phyloP scores from a whole-genome alignment of 2,797 vertebrate species.

The Tarsius wallacei region DNA sequence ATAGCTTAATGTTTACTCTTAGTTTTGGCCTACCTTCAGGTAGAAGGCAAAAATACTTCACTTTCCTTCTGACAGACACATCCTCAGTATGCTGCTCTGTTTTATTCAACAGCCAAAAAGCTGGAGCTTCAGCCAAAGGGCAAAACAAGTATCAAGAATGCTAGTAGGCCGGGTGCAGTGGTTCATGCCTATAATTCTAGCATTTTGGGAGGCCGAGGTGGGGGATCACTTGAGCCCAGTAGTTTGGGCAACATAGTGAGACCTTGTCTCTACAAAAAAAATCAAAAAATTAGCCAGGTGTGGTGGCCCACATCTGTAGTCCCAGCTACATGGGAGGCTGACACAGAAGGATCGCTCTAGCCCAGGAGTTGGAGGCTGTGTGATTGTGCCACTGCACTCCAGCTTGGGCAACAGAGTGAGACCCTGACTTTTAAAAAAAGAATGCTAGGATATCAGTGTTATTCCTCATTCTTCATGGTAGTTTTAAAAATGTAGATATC shows the following conservation, averaged over 20 bases:
- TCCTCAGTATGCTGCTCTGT: background rate
- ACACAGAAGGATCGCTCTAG: no score
- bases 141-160: slow-evolving; percentile 61
- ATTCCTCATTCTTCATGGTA: slow-evolving; percentile 52
- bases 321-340: no score
- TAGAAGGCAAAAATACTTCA: slow-evolving; percentile 46
- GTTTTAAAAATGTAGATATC: slow-evolving; percentile 29
- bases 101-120: slow-evolving; percentile 48
- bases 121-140: slow-evolving; percentile 13
- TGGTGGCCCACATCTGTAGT: no score
- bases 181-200: no score
- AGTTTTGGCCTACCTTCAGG: slow-evolving; percentile 35
- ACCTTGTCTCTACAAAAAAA: no score
- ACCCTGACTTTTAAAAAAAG: background rate
- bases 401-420: no score
- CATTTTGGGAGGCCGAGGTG: no score
- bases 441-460: slow-evolving; percentile 48
- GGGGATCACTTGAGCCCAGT: no score
- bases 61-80: slow-evolving; percentile 4
- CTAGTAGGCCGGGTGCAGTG: background rate
- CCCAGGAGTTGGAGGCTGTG: no score
- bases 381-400: no score
- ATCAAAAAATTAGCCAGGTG: no score
- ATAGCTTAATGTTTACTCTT: background rate
- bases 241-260: no score